Conservation (phyloP, 1,140 invertebrate genomes). For the Euborellia annulipes region DNA sequence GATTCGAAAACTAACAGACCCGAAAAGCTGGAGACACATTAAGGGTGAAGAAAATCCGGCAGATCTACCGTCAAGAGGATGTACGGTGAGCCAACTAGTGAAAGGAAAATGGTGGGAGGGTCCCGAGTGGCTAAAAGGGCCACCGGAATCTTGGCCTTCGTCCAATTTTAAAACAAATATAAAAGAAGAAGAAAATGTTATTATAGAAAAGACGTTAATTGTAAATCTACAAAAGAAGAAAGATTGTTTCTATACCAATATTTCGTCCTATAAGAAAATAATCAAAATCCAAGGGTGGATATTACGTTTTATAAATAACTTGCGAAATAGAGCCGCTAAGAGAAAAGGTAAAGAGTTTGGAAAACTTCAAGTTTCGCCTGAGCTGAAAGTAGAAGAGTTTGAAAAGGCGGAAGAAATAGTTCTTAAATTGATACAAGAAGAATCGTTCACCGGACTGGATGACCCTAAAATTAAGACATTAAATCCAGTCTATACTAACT, state of each 20-base stretch:
- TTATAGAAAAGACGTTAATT: not conserved
- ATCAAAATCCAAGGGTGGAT: slow-evolving; percentile 19
- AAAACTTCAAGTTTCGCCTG: no score
- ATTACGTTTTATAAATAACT: slow-evolving; percentile 18
- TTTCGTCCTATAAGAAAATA: slow-evolving; percentile 17
- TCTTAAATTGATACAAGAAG: slow-evolving; percentile 6
- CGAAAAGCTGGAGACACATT: slow-evolving; percentile 22
- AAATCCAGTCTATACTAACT: not conserved
- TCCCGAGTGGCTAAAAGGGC: slow-evolving; percentile 19
- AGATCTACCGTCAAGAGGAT: slow-evolving; percentile 27
- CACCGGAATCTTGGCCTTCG: slow-evolving; percentile 15
- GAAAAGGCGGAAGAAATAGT: slow-evolving; percentile 2
- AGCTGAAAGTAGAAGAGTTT: slow-evolving; percentile 6
- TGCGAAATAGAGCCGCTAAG: not conserved
- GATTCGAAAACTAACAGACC: slow-evolving; percentile 8
- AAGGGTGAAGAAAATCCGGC: slow-evolving; percentile 26
- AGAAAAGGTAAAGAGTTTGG: slow-evolving; percentile 3
- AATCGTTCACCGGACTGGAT: not conserved
- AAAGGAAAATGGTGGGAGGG: slow-evolving; percentile 26
- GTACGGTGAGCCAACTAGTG: slow-evolving; percentile 17
- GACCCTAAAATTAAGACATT: slow-evolving; percentile 1
- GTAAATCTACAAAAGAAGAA: not conserved
- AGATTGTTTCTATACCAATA: slow-evolving; percentile 8
- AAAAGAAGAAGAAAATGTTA: slow-evolving; percentile 7
- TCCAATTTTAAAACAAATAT: slow-evolving; percentile 1